Conservation (phyloP, 2,113 vertebrate species). For the Anser cygnoides region DNA sequence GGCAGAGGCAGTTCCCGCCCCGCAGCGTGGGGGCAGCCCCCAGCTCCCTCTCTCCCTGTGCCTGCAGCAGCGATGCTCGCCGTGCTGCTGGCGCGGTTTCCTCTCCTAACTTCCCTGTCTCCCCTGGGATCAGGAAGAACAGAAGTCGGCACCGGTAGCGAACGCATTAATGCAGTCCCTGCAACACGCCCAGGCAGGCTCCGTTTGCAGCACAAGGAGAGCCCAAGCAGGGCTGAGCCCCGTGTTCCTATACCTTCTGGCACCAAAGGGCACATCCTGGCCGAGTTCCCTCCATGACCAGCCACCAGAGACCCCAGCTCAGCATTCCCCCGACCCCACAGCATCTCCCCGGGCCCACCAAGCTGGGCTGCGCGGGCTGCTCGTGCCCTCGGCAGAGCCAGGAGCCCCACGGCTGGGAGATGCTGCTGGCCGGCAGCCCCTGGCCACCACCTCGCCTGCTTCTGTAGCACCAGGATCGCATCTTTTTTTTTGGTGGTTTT, state of each 20-base stretch:
- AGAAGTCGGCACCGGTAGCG: neutral
- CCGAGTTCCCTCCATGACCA: neutral
- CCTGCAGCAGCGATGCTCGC: neutral
- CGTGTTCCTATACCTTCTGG: rapidly evolving
- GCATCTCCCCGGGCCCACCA: neutral
- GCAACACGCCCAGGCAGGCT: rapidly evolving
- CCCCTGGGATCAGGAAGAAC: neutral
- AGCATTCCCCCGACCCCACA: neutral
- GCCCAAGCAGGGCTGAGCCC: neutral
- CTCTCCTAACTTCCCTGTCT: neutral
- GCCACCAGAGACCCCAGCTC: neutral
- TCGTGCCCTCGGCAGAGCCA: neutral
- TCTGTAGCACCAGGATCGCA: neutral
- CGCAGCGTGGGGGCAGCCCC: neutral
- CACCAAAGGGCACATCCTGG: neutral
- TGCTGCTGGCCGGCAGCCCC: neutral
- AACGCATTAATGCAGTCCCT: neutral
- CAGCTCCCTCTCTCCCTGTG: neutral
- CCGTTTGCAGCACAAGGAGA: neutral
- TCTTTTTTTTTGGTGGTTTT: neutral
- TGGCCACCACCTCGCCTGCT: neutral
- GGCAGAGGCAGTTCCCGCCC: neutral
- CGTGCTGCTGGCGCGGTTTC: neutral
- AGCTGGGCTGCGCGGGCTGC: neutral
- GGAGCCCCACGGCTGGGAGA: neutral